These are phyloP conservation scores for Bufotes viridis DNA, from an alignment of 2,797 vertebrate species.

Conservation along the genomic window DNA sequence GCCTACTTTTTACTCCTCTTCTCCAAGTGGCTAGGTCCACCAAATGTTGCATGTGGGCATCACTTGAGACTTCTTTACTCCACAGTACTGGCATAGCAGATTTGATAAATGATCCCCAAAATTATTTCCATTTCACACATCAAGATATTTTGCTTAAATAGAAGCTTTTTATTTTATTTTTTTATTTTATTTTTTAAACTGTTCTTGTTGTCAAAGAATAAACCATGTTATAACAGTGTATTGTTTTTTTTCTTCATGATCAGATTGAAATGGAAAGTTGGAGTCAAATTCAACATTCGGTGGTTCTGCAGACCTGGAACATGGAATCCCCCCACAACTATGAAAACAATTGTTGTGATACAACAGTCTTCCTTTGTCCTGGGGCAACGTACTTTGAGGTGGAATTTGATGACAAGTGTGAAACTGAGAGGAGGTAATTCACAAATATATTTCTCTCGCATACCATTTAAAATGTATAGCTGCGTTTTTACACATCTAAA, in stretches of 20 bases:
- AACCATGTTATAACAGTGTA: no score
- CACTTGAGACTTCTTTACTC: no score
- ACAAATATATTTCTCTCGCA: neutral
- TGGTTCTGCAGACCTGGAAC: conserved; percentile 89
- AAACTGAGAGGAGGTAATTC: conserved; percentile 93
- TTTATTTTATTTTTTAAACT: no score
- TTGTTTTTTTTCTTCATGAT: neutral
- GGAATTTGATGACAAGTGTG: conserved; percentile 97
- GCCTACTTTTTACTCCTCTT: no score
- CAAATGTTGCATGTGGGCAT: no score
- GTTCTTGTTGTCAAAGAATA: no score
- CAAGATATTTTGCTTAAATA: no score
- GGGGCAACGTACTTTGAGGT: conserved; percentile 94
- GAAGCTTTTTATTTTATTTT: no score
- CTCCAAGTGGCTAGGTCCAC: no score
- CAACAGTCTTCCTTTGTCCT: conserved; percentile 90
- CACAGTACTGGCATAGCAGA: no score
- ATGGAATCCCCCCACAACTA: conserved; percentile 97
- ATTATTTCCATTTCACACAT: no score
- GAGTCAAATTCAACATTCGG: conserved; percentile 89
- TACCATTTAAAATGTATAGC: neutral
- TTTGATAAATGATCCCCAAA: no score
- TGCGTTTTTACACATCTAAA: neutral
- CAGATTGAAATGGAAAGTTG: conserved; percentile 89
- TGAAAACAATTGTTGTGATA: conserved; percentile 93